phyloP scores from a whole-genome alignment of 2,113 vertebrate species.

The Sinocyclocheilus maitianheensis region DNA sequence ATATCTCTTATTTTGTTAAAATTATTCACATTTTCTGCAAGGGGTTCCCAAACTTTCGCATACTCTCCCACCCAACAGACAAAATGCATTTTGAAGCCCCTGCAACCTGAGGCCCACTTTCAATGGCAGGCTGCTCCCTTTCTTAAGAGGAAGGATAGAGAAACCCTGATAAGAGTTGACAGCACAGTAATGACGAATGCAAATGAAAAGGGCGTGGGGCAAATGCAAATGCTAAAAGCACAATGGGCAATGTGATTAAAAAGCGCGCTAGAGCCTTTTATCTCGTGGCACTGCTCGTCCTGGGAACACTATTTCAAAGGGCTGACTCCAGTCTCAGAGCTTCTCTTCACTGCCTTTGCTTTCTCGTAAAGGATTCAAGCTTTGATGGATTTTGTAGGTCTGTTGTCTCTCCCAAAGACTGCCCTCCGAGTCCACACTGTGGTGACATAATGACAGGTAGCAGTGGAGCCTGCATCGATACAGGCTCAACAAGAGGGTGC shows the following conservation, averaged over 20 bases:
- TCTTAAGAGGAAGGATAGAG: conserved; percentile 46
- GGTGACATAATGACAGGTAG: background rate
- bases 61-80: conserved; percentile 65
- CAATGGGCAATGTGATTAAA: conserved; percentile 73
- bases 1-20: too few species aligned
- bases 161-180: conserved; percentile 70
- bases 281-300: conserved; percentile 55
- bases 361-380: conserved; percentile 50
- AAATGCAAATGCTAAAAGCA: conserved; percentile 70
- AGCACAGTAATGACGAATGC: conserved; percentile 72
- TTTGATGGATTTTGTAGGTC: conserved; percentile 62
- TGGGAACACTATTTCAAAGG: conserved; percentile 60
- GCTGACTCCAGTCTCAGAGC: conserved; percentile 48
- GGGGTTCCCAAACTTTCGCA: too few species aligned
- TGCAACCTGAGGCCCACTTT: background rate
- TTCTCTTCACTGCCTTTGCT: conserved; percentile 55
- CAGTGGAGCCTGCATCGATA: background rate
- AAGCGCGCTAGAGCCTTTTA: conserved; percentile 64
- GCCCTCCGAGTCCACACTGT: background rate
- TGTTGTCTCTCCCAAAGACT: conserved; percentile 41
- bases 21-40: too few species aligned
- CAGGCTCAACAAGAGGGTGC: background rate
- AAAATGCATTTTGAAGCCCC: conserved; percentile 12
- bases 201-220: conserved; percentile 68
- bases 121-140: conserved; percentile 9